Evolutionary conservation across 2,113 vertebrate genomes (phyloP).

Genomic region (Mesembrinibis cayennensis): DNA sequence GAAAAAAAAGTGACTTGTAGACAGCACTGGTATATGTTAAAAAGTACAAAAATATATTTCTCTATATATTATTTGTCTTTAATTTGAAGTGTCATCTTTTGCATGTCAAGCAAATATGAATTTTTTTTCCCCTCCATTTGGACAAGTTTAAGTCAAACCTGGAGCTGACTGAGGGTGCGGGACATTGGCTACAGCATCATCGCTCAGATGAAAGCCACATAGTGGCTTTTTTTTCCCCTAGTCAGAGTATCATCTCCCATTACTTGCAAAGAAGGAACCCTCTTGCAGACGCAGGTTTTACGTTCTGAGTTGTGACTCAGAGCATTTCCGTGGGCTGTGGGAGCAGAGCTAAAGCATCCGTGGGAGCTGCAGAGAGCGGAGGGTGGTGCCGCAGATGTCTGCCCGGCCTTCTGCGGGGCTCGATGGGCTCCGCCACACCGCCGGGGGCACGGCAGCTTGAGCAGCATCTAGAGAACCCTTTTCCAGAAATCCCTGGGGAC

Average conservation of each 20-base stretch:
- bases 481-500: not conserved
- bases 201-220: not conserved
- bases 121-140: not conserved
- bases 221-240: not conserved
- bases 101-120: not conserved
- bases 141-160: not conserved
- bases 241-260: not conserved
- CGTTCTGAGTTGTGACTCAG: not conserved
- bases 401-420: not conserved
- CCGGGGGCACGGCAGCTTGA: accelerated
- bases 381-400: not conserved
- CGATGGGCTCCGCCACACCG: not conserved
- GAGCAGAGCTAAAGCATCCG: not conserved
- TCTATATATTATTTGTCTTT: not conserved
- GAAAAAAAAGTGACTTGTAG: not conserved
- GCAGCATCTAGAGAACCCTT: not conserved
- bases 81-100: not conserved
- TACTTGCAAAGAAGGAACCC: not conserved
- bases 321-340: not conserved
- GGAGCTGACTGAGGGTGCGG: not conserved
- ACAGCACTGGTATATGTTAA: not conserved
- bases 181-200: not conserved
- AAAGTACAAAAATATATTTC: not conserved
- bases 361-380: not conserved
- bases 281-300: not conserved